Evolutionary conservation across 2,888 invertebrate species (phyloP), one percentile per base, ranked within the genome.

Genomic region (Tipula lateralis): DNA sequence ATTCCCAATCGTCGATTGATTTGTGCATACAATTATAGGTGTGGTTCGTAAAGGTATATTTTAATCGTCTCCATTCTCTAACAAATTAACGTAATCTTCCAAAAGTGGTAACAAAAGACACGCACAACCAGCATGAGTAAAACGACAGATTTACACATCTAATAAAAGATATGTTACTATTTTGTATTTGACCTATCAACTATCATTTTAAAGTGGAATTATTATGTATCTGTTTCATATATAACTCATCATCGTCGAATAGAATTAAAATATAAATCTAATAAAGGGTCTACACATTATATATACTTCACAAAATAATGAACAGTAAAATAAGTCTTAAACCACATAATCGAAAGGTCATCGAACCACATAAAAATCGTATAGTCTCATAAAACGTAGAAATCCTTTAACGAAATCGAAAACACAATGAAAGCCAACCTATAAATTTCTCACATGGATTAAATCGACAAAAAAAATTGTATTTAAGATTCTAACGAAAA

Each of bases 361-460:
- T 24, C 66, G 66, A 66, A 66, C 66, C 66, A 24, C 66, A n/a
- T n/a, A 44, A n/a, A 44, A 2, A 13, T 32, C 44, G 36, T 36
- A 36, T 4, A 44, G 24, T 66, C 44, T 16, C 44, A 66, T 66
- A 66, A 24, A 9, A 44, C 6, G 16, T 44, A 44, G 16, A 66
- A 24, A 66, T 66, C 66, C 66, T 66, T 66, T 66, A 66, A 66
- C 66, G 24, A 66, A 66, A 66, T 66, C 66, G 66, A 66, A 66
- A 66, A 44, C 12, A 66, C 66, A 66, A 66, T 66, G 66, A 24
- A 66, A 66, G 66, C 66, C 66, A 66, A 66, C 66, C 66, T 66
- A 66, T 66, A 66, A 66, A 24, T 66, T 66, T 66, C 66, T 66
- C 66, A 66, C 66, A 66, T 66, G 66, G 66, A 66, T 66, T 66